Conservation (phyloP, 2,888 invertebrate species). For the Plagiodera versicolora region DNA sequence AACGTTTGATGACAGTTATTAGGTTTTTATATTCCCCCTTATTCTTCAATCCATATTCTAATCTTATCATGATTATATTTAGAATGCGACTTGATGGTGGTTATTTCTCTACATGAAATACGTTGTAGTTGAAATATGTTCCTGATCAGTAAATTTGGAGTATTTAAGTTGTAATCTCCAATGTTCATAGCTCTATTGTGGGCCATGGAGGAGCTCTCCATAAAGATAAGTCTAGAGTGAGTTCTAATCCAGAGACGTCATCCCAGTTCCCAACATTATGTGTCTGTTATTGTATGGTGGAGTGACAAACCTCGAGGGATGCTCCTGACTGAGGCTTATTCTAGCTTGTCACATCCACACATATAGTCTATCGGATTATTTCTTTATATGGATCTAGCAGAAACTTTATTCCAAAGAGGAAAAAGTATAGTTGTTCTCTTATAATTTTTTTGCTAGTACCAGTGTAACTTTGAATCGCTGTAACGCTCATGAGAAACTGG, state of each 20-base stretch:
- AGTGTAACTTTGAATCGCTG: no score
- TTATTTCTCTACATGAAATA: no score
- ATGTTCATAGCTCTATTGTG: background rate
- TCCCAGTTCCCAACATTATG: conserved; percentile 36
- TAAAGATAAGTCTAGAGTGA: conserved; percentile 26
- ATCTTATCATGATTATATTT: no score
- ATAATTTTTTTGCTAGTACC: background rate
- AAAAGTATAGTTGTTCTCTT: background rate
- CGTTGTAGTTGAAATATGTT: no score
- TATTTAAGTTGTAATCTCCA: no score
- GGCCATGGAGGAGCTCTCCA: background rate
- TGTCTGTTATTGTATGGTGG: conserved; percentile 49
- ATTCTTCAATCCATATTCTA: no score
- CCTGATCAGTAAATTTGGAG: no score
- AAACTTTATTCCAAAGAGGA: conserved; percentile 5
- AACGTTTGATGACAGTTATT: no score
- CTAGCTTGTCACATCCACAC: conserved; percentile 48
- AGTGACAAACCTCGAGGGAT: conserved; percentile 52
- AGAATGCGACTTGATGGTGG: no score
- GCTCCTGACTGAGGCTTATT: conserved; percentile 45
- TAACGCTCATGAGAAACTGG: no score
- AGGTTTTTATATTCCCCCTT: no score
- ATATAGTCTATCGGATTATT: conserved; percentile 47
- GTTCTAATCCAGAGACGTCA: conserved; percentile 33
- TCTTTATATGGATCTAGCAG: conserved; percentile 38